Base-by-base conservation (phyloP, 1,140 invertebrate genomes). In the Orchesella cincta region DNA sequence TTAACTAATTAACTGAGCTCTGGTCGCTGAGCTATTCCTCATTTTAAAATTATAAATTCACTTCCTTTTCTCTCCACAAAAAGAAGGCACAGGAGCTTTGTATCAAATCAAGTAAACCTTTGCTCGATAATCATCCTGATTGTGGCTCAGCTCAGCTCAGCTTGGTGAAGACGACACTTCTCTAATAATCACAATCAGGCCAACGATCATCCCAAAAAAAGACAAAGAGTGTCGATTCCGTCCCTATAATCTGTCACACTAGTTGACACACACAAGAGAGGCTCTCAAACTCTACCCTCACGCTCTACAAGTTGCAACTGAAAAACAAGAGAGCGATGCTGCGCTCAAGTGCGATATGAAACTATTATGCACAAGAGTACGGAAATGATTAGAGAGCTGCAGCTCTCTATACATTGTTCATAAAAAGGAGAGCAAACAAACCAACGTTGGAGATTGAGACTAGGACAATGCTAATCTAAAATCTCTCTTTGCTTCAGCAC, bases 381-480 rank as follows among this genome's bases (percentile, higher is more conserved):
- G 62, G 62, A 67, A 67, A 67, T 67, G 62, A 67, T 67, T 67
- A 67, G 33, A 23, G 26, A 23, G 26, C 54, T 57, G n/a, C n/a
- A 8, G 26, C n/a, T 23, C 8, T 57, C 39, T 5, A 5, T 46
- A 18, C 23, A 5, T 57, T 46, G 18, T 46, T 46, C 5, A 18
- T 8, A 46, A 46, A 46, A 46, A 57, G 14, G 54, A 57, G 14
- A 57, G 54, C 54, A 57, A 46, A 20, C 39, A 20, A 12, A 46
- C 8, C 8, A 46, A 46, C 39, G 39, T 20, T 46, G 8, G 39
- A 12, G 8, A 67, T 67, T 67, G 62, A 67, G 62, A 67, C 62
- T 67, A 67, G 62, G 62, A 67, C 62, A 67, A 67, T 67, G 31
- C 62, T 67, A 67, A 67, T 67, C 62, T 67, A 33, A 12, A n/a